Percentiles rank a stretch among this genome's conserved stretches.
phyloP scores from a whole-genome alignment of 2,113 vertebrate genomes.

The Vombatus ursinus region DNA sequence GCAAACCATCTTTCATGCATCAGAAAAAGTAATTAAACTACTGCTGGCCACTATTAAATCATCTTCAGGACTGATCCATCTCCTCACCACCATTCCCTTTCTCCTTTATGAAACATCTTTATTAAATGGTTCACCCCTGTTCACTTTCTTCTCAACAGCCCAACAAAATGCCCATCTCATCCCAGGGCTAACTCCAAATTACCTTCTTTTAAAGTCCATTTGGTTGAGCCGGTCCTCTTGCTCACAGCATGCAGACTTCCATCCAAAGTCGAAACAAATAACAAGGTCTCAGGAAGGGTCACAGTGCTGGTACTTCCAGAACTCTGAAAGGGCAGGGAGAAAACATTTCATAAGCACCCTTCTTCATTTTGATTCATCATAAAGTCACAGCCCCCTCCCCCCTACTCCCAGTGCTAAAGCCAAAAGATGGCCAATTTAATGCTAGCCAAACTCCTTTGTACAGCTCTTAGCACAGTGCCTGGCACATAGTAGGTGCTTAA shows the following conservation, averaged over 20 bases:
- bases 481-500: background rate
- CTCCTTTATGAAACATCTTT: constrained; percentile 43
- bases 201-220: constrained; percentile 99
- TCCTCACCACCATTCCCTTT: background rate
- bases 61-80: background rate
- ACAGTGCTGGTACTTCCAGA: constrained; percentile 88
- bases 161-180: background rate
- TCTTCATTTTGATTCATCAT: background rate
- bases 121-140: background rate
- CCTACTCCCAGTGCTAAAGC: background rate
- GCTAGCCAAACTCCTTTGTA: background rate
- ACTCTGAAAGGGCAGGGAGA: constrained; percentile 80
- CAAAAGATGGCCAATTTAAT: background rate
- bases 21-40: background rate
- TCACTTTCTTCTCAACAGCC: constrained; percentile 31
- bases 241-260: constrained; percentile 97
- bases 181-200: constrained; percentile 65
- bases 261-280: constrained; percentile 98
- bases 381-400: background rate
- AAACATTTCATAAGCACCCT: background rate
- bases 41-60: background rate
- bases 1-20: too few species aligned
- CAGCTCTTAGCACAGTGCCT: background rate
- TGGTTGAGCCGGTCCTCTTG: constrained; percentile 96
- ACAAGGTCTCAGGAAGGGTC: constrained; percentile 93